Percentiles rank a stretch among this genome's conserved stretches.
Evolutionary conservation across 2,888 invertebrate species (phyloP).

Genomic region (Drosophila pegasa): DNA sequence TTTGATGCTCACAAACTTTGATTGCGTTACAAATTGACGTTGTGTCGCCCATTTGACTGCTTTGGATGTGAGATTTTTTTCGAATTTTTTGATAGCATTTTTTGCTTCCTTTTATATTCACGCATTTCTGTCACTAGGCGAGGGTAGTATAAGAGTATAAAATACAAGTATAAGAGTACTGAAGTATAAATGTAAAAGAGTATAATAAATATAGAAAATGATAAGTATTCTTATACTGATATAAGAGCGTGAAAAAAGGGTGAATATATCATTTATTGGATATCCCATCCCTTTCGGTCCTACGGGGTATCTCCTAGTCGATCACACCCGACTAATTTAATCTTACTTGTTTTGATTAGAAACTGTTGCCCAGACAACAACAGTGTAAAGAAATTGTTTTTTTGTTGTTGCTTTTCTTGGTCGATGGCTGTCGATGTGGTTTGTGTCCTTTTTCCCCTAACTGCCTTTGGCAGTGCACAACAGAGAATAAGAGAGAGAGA

Average conservation of each 20-base stretch:
- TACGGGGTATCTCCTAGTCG: background rate
- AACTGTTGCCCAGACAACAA: constrained; percentile 38
- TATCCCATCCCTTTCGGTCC: too few species aligned
- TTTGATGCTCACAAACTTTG: constrained; percentile 55
- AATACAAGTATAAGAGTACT: background rate
- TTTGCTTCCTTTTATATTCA: background rate
- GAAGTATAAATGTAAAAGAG: background rate
- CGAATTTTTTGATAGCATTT: constrained; percentile 51
- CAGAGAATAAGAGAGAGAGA: background rate
- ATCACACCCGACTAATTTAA: background rate
- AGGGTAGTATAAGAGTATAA: too few species aligned
- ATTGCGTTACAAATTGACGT: constrained; percentile 44
- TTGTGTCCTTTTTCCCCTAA: background rate
- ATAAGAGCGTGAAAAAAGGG: too few species aligned
- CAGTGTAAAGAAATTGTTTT: constrained; percentile 16
- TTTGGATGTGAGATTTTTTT: constrained; percentile 30
- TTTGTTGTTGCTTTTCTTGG: constrained; percentile 3
- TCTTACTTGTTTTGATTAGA: constrained; percentile 48
- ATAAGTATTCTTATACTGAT: too few species aligned
- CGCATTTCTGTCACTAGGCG: constrained; percentile 16
- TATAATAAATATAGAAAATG: too few species aligned
- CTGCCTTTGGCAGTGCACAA: constrained; percentile 8
- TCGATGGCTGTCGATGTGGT: constrained; percentile 3
- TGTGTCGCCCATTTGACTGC: constrained; percentile 23
- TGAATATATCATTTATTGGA: too few species aligned